These are phyloP conservation scores for Halcyon senegalensis DNA, from an alignment of 2,113 vertebrate genomes.

Conservation along the genomic window DNA sequence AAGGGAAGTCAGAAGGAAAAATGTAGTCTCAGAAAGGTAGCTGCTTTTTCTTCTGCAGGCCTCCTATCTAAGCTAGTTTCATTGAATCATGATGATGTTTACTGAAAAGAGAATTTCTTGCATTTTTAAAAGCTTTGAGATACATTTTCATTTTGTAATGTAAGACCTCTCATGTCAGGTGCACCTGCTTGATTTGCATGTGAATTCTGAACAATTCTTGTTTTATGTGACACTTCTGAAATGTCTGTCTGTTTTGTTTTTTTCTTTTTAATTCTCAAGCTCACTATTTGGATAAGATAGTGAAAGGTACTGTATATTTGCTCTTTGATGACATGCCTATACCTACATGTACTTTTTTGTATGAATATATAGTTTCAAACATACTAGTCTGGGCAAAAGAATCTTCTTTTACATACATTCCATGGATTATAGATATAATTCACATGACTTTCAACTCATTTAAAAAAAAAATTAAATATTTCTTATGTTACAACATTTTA, in stretches of 20 bases:
- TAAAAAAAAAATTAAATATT: conserved; percentile 58
- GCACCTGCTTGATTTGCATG: conserved; percentile 77
- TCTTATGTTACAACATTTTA: conserved; percentile 58
- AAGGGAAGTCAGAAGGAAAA: not conserved
- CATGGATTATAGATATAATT: conserved; percentile 64
- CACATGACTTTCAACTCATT: conserved; percentile 54
- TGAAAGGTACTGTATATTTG: conserved; percentile 96
- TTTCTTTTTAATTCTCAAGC: conserved; percentile 85
- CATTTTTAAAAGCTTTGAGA: conserved; percentile 60
- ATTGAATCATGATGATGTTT: not conserved
- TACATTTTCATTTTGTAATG: conserved; percentile 63
- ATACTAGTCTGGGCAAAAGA: conserved; percentile 51
- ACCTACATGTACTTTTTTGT: conserved; percentile 38
- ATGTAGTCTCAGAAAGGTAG: not conserved
- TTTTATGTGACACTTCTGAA: conserved; percentile 84
- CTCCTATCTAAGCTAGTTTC: conserved; percentile 5
- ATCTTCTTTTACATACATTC: conserved; percentile 63
- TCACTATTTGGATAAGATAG: conserved; percentile 99
- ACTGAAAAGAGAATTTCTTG: conserved; percentile 39
- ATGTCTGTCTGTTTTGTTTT: conserved; percentile 83
- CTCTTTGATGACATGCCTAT: conserved; percentile 75
- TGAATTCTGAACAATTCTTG: conserved; percentile 77
- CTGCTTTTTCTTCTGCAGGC: not conserved
- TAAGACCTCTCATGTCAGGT: conserved; percentile 66
- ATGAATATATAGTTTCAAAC: conserved; percentile 43